phyloP scores from a whole-genome alignment of 2,797 vertebrate species.

The Cuniculus paca region DNA sequence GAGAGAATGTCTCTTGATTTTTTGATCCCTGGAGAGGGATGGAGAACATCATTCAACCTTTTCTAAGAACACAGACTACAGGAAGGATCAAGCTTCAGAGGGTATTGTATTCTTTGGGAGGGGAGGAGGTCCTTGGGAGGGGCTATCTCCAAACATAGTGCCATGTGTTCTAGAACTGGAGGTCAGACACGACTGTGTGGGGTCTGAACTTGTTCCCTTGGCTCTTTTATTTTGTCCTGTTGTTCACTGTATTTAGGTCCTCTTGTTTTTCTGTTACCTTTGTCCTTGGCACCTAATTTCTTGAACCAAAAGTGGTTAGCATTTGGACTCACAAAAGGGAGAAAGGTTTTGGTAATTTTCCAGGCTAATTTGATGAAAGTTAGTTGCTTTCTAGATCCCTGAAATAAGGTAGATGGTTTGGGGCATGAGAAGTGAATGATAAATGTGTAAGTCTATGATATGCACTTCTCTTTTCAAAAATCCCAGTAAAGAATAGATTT shows the following conservation, averaged over 20 bases:
- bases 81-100: conserved; percentile 73
- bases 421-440: conserved; percentile 36
- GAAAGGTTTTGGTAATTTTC: conserved; percentile 47
- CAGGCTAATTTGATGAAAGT: conserved; percentile 58
- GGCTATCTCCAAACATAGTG: conserved; percentile 39
- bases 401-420: conserved; percentile 50
- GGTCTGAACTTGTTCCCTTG: conserved; percentile 11
- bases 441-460: neutral
- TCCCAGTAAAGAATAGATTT: conserved; percentile 29
- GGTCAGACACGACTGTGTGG: conserved; percentile 6
- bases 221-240: conserved; percentile 37
- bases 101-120: conserved; percentile 70
- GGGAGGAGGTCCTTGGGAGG: conserved; percentile 48
- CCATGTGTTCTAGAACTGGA: conserved; percentile 23
- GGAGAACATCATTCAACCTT: conserved; percentile 74
- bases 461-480: conserved; percentile 34
- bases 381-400: conserved; percentile 53
- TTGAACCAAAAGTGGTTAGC: conserved; percentile 30
- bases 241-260: conserved; percentile 43
- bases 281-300: conserved; percentile 52
- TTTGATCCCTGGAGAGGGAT: conserved; percentile 74
- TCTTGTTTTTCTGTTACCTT: conserved; percentile 64
- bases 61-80: conserved; percentile 74
- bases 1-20: conserved; percentile 75
- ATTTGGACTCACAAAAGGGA: conserved; percentile 40